phyloP scores from a whole-genome alignment of 2,113 vertebrate genomes.

The Telmatochromis sp. region DNA sequence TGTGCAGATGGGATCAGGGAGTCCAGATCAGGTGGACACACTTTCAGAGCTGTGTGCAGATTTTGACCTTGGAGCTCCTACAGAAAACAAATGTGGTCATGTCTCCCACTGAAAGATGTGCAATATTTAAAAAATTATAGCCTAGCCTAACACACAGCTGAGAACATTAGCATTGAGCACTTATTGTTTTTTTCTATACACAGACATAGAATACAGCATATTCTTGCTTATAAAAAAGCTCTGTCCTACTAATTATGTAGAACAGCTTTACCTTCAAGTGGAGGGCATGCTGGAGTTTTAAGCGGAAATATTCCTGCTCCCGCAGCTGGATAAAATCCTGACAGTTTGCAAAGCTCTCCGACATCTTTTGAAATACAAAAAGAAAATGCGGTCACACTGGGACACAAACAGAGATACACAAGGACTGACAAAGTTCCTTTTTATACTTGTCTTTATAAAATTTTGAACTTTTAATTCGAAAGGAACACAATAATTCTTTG shows the following conservation, averaged over 20 bases:
- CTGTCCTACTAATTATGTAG: not conserved
- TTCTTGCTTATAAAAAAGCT: not conserved
- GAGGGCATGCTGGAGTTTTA: conserved; percentile 79
- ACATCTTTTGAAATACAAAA: conserved; percentile 65
- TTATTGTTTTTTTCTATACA: not conserved
- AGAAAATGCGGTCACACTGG: not conserved
- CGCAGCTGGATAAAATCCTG: conserved; percentile 79
- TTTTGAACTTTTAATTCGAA: not conserved
- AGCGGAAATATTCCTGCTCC: conserved; percentile 74
- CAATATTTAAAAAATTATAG: not conserved
- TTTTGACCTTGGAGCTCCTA: conserved; percentile 78
- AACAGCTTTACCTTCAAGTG: conserved; percentile 72
- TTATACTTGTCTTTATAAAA: not conserved
- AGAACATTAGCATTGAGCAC: not conserved
- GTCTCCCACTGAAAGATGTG: not conserved
- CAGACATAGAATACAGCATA: not conserved
- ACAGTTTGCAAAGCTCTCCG: conserved; percentile 78
- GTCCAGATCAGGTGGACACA: conserved; percentile 8
- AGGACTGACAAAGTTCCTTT: not conserved
- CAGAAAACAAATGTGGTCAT: not conserved
- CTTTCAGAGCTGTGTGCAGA: conserved; percentile 9
- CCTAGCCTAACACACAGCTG: not conserved
- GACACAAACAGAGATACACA: not conserved
- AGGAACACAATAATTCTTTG: not conserved
- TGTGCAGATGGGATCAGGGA: not conserved